Percentiles rank a stretch among this genome's conserved stretches.
Conservation (phyloP, 2,888 invertebrate species). For the Drosophila mettleri region DNA sequence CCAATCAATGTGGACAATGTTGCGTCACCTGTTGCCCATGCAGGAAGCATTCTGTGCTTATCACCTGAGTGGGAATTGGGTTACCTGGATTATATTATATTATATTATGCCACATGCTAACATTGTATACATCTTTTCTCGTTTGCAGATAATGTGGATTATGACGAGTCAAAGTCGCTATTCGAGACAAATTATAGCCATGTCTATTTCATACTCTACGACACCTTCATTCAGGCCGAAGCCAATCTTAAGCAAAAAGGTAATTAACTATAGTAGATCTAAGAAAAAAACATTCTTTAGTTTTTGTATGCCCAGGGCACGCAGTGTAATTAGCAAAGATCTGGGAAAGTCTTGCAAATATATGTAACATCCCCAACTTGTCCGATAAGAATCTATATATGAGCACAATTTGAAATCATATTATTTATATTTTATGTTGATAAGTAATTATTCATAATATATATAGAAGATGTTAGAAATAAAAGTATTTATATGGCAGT, state of each 20-base stretch:
- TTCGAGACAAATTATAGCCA: conserved; percentile 98
- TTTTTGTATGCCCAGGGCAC: conserved; percentile 4
- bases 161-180: conserved; percentile 94
- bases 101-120: background rate
- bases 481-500: too few relatives aligned
- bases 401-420: background rate
- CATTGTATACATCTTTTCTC: conserved; percentile 12
- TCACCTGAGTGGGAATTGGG: conserved; percentile 14
- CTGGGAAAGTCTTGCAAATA: background rate
- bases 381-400: background rate
- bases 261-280: conserved; percentile 84
- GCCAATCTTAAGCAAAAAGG: conserved; percentile 96
- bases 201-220: conserved; percentile 97
- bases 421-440: background rate
- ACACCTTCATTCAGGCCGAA: conserved; percentile 97
- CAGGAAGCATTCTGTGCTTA: conserved; percentile 11
- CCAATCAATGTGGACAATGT: conserved; percentile 25
- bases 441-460: background rate
- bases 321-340: background rate
- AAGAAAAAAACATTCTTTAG: background rate
- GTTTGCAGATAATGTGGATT: conserved; percentile 93
- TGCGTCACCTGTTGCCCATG: conserved; percentile 48
- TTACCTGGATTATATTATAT: conserved; percentile 8
- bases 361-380: background rate
- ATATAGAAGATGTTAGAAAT: background rate